Evolutionary conservation across 2,888 invertebrate genomes (phyloP), one percentile per base, ranked within the genome.

Genomic region (Cyclophora punctaria): DNA sequence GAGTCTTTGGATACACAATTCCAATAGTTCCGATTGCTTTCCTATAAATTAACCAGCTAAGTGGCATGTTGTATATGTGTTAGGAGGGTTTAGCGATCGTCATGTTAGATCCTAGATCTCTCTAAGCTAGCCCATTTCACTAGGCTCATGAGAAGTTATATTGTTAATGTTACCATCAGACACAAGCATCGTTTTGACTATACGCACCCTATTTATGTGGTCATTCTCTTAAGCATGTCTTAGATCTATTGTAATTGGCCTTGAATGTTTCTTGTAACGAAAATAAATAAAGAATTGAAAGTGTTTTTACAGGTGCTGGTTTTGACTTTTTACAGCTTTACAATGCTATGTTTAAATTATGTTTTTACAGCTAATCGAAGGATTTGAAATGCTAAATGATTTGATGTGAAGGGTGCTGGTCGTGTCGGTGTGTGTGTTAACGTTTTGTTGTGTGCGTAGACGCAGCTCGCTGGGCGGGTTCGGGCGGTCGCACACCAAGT

Each of bases 401-500:
- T 20, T 20, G 20, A 20, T 20, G 20, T 20, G 20, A 20, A 20
- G 20, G 20, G 20, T 20, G 20, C 1, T 20, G 37, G 3, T 37
- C 6, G 35, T 44, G 2, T n/a, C 50, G 34, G 47, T 20, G 43
- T 49, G 49, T 59, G 48, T 46, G 35, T 56, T 37, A 7, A 5
- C 47, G 42, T 48, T 37, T 54, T 43, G 43, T 49, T 44, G 35
- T 41, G 49, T 66, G 76, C 80, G 46, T 90, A 95, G 96, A 81
- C 93, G 96, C 68, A 95, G 96, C 61, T 96, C 96, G 48, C 93
- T 96, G 69, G 95, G 96, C 62, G 95, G 95, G 35, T 95, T 95
- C 80, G 95, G 95, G 70, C 92, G 95, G 50, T 92, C 93, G 58
- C 90, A 92, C 56, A 92, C 93, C 70, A 91, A 91, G 74, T 89